Evolutionary conservation across 2,113 vertebrate species (phyloP).

Genomic region (Dissostichus mawsoni): DNA sequence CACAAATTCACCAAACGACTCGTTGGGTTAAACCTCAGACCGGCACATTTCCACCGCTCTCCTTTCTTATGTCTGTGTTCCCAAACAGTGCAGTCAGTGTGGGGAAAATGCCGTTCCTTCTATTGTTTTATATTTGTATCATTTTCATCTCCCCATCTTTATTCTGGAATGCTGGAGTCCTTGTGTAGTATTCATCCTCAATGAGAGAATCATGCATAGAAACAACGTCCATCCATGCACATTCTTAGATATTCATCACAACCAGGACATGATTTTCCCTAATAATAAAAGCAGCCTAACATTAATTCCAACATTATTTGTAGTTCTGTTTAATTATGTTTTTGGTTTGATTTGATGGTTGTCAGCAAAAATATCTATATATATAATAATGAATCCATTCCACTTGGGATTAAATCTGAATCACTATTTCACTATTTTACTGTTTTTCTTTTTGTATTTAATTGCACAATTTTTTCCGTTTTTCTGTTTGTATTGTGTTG

Average conservation of each 20-base stretch:
- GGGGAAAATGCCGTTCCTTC: constrained; percentile 6
- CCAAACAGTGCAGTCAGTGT: constrained; percentile 16
- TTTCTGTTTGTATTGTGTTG: too few species aligned
- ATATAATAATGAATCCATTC: too few species aligned
- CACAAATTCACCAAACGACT: constrained; percentile 35
- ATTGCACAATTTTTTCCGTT: too few species aligned
- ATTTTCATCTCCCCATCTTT: constrained; percentile 17
- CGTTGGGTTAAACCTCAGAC: constrained; percentile 36
- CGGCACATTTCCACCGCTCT: constrained; percentile 28
- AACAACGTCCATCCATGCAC: not conserved
- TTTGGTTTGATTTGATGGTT: too few species aligned
- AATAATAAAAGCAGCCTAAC: not conserved
- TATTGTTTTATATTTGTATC: constrained; percentile 24
- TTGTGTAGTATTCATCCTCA: not conserved
- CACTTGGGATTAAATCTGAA: too few species aligned
- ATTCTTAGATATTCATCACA: not conserved
- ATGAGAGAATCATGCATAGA: not conserved
- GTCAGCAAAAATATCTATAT: too few species aligned
- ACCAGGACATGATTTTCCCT: not conserved
- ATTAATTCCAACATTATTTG: not conserved
- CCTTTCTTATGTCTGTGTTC: constrained; percentile 18
- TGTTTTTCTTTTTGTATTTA: too few species aligned
- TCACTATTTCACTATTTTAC: too few species aligned
- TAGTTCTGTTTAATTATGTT: not conserved
- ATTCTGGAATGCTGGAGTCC: not conserved